Evolutionary conservation across 2,888 invertebrate genomes (phyloP), one percentile per base, ranked within the genome.

Genomic region (Leptinotarsa haldemani): DNA sequence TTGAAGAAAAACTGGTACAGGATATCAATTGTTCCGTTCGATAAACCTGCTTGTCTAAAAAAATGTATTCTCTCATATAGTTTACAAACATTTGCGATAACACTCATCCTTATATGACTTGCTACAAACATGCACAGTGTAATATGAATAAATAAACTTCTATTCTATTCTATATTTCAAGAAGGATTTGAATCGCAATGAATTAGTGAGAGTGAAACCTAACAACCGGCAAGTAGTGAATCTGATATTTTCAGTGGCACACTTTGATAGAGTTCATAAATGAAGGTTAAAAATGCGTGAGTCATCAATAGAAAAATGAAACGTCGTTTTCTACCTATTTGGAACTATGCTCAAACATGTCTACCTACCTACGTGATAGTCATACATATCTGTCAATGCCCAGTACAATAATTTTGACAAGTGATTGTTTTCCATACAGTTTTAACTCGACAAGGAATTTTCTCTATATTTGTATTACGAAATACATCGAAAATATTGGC

Each of bases 211-310:
- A 61, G 61, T 61, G 61, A 56, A 56, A 22, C 13, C 22, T 15
- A 12, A 61, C 40, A 4, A 61, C n/a, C 9, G 40, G 12, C 40
- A 40, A 18, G n/a, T n/a, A 18, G 61, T 30, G 40, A 61, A 61
- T 61, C 40, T 61, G n/a, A 61, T 61, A 61, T 61, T 61, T 61
- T 61, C 61, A 61, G n/a, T 61, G 61, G 61, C 40, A 61, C 61
- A 61, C 61, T 40, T 40, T 22, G 22, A 22, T 56, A 12, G 13
- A 22, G 56, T 56, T 56, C 15, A 56, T 56, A 1, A 30, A 56
- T 56, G 56, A 25, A 56, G 56, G 61, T 61, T 40, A n/a, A 61
- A 40, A 61, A 61, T 30, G 58, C 3, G 40, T 61, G 18, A 61
- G 12, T 61, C 25, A 61, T 16, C 40, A 61, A 30, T 61, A 25